A percentile compares a stretch with the other conserved stretches of the same genome.
These are phyloP conservation scores for Collichthys lucidus DNA, from an alignment of 2,113 vertebrate genomes.

Conservation along the genomic window DNA sequence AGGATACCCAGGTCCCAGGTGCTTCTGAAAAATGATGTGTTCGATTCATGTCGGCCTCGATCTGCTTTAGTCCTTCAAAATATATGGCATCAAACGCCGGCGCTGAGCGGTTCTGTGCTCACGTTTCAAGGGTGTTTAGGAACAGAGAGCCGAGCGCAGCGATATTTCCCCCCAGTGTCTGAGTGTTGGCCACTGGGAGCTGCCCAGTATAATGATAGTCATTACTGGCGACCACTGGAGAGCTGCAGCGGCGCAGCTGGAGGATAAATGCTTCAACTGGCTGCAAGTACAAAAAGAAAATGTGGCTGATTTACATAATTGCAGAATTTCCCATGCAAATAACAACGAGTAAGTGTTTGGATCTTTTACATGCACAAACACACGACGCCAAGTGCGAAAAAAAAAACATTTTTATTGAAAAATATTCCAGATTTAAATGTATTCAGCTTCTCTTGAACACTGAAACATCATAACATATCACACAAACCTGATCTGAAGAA, in stretches of 20 bases:
- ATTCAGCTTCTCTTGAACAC: not conserved
- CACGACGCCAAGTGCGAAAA: not conserved
- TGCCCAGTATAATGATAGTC: slow-evolving; percentile 50
- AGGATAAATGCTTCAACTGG: slow-evolving; percentile 30
- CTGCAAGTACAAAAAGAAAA: not conserved
- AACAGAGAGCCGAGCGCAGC: not conserved
- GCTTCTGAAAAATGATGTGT: slow-evolving; percentile 33
- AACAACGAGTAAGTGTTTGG: not conserved
- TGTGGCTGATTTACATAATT: slow-evolving; percentile 15
- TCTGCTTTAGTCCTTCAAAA: slow-evolving; percentile 47
- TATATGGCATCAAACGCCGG: slow-evolving; percentile 23
- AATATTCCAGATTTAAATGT: not conserved
- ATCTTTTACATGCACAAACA: not conserved
- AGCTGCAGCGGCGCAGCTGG: slow-evolving; percentile 28
- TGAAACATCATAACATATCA: not conserved
- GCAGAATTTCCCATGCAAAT: slow-evolving; percentile 7
- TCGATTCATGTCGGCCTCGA: slow-evolving; percentile 48
- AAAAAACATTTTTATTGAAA: slow-evolving; percentile 1
- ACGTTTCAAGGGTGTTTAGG: slow-evolving; percentile 31
- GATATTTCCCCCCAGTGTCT: not conserved
- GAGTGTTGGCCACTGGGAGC: slow-evolving; percentile 27
- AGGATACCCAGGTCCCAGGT: slow-evolving; percentile 6
- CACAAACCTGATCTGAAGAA: too few species aligned
- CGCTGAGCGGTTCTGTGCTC: slow-evolving; percentile 12
- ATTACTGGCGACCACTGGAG: slow-evolving; percentile 44